A percentile compares a stretch with the other conserved stretches of the same genome.
Evolutionary conservation across 2,113 vertebrate genomes (phyloP).

Genomic region (Ascaphus truei): DNA sequence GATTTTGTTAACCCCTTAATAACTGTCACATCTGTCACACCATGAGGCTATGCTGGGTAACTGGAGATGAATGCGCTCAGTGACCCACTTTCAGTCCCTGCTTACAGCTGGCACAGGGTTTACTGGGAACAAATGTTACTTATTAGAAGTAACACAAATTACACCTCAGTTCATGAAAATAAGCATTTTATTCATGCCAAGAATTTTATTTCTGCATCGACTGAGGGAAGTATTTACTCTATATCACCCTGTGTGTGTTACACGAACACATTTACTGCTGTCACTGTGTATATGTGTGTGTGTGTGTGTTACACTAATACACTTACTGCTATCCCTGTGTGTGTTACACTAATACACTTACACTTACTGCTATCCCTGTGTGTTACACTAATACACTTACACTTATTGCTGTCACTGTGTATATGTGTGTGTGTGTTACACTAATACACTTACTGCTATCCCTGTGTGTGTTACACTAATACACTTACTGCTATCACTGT

Average conservation of each 20-base stretch:
- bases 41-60: background rate
- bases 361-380: too few species aligned
- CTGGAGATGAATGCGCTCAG: background rate
- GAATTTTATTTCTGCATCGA: background rate
- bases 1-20: background rate
- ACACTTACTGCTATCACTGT: background rate
- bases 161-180: background rate
- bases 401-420: too few species aligned
- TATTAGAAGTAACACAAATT: background rate
- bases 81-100: constrained; percentile 19
- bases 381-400: too few species aligned
- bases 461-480: too few species aligned
- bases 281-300: too few species aligned
- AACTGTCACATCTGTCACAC: background rate
- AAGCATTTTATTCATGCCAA: background rate
- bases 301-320: background rate
- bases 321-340: too few species aligned
- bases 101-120: background rate
- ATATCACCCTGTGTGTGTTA: background rate
- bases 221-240: background rate
- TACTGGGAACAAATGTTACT: constrained; percentile 5
- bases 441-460: too few species aligned
- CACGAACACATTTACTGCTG: background rate
- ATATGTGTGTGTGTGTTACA: too few species aligned
- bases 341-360: too few species aligned